Conservation (phyloP, 2,113 vertebrate genomes). For the Anhinga rufa region DNA sequence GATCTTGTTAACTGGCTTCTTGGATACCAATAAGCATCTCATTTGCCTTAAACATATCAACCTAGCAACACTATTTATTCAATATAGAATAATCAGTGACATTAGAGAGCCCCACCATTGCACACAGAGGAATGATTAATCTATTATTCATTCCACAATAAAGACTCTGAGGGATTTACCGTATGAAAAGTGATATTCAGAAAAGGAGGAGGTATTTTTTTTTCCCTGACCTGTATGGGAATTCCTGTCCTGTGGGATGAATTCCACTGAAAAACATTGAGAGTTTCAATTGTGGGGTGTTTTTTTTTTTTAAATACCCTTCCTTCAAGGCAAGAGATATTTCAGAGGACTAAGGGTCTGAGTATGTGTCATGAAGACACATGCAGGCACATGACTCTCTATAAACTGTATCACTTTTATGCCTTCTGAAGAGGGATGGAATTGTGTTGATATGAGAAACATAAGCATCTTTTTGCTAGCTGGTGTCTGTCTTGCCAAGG, state of each 20-base stretch:
- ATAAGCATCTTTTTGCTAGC: not conserved
- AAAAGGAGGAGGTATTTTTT: not conserved
- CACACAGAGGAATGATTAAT: constrained; percentile 63
- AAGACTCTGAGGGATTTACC: constrained; percentile 43
- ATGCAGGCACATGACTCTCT: not conserved
- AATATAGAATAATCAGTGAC: constrained; percentile 66
- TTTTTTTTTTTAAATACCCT: not conserved
- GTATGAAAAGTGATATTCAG: constrained; percentile 38
- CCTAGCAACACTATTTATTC: constrained; percentile 65
- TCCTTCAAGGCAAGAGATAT: not conserved
- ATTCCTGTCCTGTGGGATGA: constrained; percentile 27
- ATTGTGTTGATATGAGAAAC: not conserved
- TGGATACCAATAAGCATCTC: constrained; percentile 68
- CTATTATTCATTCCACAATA: constrained; percentile 60
- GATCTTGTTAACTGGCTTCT: constrained; percentile 65
- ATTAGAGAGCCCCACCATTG: constrained; percentile 31
- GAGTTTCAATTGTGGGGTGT: not conserved
- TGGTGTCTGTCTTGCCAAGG: not conserved
- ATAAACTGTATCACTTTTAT: not conserved
- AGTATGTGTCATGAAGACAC: not conserved
- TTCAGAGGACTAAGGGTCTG: not conserved
- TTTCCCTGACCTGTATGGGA: constrained; percentile 25
- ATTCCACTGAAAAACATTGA: constrained; percentile 11
- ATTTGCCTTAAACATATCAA: constrained; percentile 68
- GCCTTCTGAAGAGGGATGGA: not conserved